Conservation (phyloP, 2,113 vertebrate species). For the Odocoileus virginianus region DNA sequence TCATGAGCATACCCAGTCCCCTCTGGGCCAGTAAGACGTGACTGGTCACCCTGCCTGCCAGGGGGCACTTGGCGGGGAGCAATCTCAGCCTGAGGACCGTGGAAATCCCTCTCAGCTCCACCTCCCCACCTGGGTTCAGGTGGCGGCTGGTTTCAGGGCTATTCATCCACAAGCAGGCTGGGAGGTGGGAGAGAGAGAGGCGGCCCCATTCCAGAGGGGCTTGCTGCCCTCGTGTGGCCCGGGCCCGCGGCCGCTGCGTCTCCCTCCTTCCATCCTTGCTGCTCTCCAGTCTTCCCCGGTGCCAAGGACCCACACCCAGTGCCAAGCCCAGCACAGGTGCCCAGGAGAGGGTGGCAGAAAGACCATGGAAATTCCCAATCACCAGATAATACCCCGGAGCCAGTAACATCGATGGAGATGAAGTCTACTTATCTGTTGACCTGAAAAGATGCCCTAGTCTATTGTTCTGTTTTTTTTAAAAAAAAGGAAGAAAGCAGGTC, state of each 20-base stretch:
- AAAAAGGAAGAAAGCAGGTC: neutral
- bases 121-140: neutral
- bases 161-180: slow-evolving; percentile 7
- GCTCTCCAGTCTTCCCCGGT: neutral
- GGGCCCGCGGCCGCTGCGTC: neutral
- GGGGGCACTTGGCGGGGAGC: slow-evolving; percentile 8
- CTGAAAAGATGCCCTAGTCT: neutral
- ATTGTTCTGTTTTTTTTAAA: too few relatives aligned
- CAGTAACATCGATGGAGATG: neutral
- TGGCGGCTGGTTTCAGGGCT: neutral
- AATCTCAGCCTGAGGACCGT: neutral
- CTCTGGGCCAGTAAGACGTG: neutral
- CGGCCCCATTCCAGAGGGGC: slow-evolving; percentile 56
- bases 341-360: neutral
- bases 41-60: neutral
- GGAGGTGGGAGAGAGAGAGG: slow-evolving; percentile 45
- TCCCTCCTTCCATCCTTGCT: neutral
- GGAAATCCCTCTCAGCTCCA: neutral
- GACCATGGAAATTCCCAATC: neutral
- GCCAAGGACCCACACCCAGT: neutral
- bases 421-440: neutral
- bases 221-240: slow-evolving; percentile 77
- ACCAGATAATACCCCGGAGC: neutral
- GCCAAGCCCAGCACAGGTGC: neutral
- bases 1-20: neutral